Evolutionary conservation across 2,113 vertebrate genomes (phyloP).

Genomic region (Neomonachus schauinslandi): DNA sequence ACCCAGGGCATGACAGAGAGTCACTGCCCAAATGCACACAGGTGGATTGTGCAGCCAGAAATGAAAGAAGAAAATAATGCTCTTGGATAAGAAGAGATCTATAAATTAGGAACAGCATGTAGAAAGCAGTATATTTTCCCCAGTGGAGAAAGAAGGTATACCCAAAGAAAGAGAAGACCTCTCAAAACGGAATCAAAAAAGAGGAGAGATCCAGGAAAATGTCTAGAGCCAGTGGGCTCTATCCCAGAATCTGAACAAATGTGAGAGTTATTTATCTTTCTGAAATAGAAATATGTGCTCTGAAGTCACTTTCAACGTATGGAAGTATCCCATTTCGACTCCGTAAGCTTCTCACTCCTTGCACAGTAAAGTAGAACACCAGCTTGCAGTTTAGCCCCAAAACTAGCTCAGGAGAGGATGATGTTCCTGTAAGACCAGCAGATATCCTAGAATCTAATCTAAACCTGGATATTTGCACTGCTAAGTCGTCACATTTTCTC

Average conservation of each 20-base stretch:
- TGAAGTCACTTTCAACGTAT: conserved; percentile 15
- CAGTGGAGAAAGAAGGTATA: conserved; percentile 53
- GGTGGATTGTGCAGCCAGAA: not conserved
- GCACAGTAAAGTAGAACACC: not conserved
- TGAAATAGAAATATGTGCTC: conserved; percentile 27
- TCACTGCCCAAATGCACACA: conserved; percentile 4
- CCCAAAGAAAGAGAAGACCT: conserved; percentile 45
- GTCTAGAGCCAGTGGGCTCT: conserved; percentile 43
- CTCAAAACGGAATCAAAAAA: conserved; percentile 75
- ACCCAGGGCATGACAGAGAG: not conserved
- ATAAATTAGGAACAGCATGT: conserved; percentile 31
- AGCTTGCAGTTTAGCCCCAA: not conserved
- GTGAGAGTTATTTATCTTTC: conserved; percentile 53
- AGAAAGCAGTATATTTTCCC: conserved; percentile 73
- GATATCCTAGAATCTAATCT: not conserved
- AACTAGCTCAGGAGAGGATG: not conserved
- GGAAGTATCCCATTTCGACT: not conserved
- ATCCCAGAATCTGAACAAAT: conserved; percentile 59
- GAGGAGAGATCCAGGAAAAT: conserved; percentile 63
- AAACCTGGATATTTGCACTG: not conserved
- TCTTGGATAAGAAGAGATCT: not conserved
- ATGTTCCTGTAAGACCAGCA: not conserved
- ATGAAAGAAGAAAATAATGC: conserved; percentile 46
- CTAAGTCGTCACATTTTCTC: not conserved
- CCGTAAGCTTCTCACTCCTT: not conserved